Base-by-base conservation (phyloP, 2,113 vertebrate species). In the Sylvilagus bachmani region DNA sequence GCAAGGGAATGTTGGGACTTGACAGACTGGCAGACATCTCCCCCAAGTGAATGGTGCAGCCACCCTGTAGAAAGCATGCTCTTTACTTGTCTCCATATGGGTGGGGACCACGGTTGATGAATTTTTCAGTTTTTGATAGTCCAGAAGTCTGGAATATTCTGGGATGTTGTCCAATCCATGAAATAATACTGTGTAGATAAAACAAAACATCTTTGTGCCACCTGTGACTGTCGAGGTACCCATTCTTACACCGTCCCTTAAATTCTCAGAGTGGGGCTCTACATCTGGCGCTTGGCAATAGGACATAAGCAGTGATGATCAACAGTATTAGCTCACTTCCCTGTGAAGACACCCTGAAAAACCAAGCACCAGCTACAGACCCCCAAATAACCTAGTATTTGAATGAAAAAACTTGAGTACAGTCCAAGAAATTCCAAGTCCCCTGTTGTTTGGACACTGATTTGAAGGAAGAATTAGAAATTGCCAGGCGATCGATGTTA, bases 11-110 rank as follows among this genome's bases (percentile, higher is more conserved):
- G 4, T 33, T 7, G 33, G 13, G 29, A 67, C 49, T 33, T 69
- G 31, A 21, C 5, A 31, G 12, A 13, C 61, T 71, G 25, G 31
- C 66, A 53, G 36, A 7, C 8, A 0, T 4, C 0, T 9, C 53
- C 3, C 16, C 6, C 0, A 0, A 16, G 17, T 67, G 0, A 3
- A 5, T 36, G 70, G 31, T 33, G 29, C 5, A 2, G 36, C 77
- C 7, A 2, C 31, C 10, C 16, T 24, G 12, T 79, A 19, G 44
- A 44, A 44, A 44, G 38, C 38, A 14, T 29, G 36, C n/a, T 1
- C 55, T 53, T n/a, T n/a, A 1, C 2, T 71, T 31, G 49, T 58
- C 0, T 0, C 61, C 8, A 0, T 36, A 3, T 22, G 22, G 33
- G 31, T 19, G 27, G n/a, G 31, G 74, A 11, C 67, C 61, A 24